A percentile compares a stretch with the other conserved stretches of the same genome.
Conservation (phyloP, 2,797 vertebrate genomes). For the Danionella dracula region DNA sequence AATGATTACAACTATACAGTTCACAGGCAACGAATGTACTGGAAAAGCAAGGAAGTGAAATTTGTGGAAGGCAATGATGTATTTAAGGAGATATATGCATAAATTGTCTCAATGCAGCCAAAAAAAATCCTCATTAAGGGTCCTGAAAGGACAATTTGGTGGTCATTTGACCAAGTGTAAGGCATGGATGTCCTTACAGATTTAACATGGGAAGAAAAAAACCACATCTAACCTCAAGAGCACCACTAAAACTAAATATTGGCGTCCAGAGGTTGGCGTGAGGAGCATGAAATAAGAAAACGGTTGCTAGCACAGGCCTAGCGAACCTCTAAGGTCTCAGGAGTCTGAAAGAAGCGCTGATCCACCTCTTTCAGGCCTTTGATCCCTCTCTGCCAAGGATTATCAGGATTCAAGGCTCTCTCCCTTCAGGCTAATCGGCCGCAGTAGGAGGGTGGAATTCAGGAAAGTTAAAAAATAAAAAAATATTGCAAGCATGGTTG, state of each 20-base stretch:
- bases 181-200: no score
- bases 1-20: no score
- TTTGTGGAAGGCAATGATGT: no score
- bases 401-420: conserved; percentile 64
- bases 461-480: conserved; percentile 17
- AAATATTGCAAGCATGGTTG: conserved; percentile 48
- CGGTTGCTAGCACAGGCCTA: not conserved
- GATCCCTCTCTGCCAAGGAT: conserved; percentile 62
- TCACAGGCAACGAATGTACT: no score
- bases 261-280: not conserved
- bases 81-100: no score
- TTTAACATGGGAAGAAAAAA: not conserved
- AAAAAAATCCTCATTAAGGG: no score
- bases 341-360: conserved; percentile 41
- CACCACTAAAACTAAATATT: not conserved
- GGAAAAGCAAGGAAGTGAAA: no score
- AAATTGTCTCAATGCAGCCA: no score
- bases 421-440: conserved; percentile 52
- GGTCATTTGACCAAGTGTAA: no score
- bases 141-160: no score
- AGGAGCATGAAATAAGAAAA: conserved; percentile 10
- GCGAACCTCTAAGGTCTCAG: conserved; percentile 10
- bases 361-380: conserved; percentile 58
- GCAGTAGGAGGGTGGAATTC: conserved; percentile 51
- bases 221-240: conserved; percentile 1